A percentile compares a stretch with the other conserved stretches of the same genome.
These are phyloP conservation scores for Austrolebias charrua DNA, from an alignment of 2,797 vertebrate genomes.

Conservation along the genomic window DNA sequence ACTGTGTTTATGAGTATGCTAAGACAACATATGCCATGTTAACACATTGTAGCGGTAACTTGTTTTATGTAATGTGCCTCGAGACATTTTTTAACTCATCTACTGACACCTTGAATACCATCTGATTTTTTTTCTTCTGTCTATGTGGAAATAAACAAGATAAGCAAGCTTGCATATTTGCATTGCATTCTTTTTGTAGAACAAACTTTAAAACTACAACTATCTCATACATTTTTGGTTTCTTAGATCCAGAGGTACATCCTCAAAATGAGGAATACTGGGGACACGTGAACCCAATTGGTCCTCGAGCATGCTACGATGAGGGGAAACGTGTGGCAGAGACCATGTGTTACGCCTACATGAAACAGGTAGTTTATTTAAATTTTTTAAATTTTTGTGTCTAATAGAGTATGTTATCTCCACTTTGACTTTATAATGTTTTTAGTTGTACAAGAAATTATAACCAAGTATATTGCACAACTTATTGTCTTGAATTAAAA, in stretches of 20 bases:
- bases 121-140: background rate
- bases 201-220: background rate
- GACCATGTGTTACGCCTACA: slow-evolving; percentile 99
- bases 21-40: too few species aligned
- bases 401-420: background rate
- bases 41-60: too few species aligned
- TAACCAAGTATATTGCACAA: too few species aligned
- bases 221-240: slow-evolving; percentile 17
- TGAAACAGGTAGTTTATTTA: slow-evolving; percentile 90
- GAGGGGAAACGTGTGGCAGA: slow-evolving; percentile 97
- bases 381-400: background rate
- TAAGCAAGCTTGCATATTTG: background rate
- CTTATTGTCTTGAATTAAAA: too few species aligned
- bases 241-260: slow-evolving; percentile 96
- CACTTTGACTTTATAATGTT: too few species aligned
- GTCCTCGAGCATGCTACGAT: slow-evolving; percentile 96
- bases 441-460: background rate
- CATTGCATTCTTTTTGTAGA: background rate
- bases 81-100: background rate
- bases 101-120: background rate
- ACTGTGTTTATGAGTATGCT: too few species aligned
- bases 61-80: background rate
- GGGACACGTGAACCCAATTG: slow-evolving; percentile 98
- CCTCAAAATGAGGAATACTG: slow-evolving; percentile 98
- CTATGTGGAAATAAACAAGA: background rate